Evolutionary conservation across 1,140 invertebrate genomes (phyloP), one percentile per base, ranked within the genome.

Genomic region (Mactra quadrangularis): DNA sequence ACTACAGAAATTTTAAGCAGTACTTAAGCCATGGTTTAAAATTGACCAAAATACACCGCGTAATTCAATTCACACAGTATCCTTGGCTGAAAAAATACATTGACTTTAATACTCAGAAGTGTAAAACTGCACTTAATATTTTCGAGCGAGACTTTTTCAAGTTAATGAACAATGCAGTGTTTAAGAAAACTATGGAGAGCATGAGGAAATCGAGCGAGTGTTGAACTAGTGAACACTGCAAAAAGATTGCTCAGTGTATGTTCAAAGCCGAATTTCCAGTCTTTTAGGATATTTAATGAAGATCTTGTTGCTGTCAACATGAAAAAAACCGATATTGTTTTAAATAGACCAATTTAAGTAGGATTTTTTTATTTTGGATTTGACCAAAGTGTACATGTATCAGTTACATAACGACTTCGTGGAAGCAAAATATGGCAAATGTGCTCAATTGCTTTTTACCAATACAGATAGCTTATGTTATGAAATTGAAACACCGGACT

Each of bases 61-160:
- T n/a, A 17, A 31, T 72, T 1, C n/a, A 31, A 47, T 72, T 72
- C 17, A 53, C 33, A 2, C 17, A 72, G 22, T n/a, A 1, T n/a
- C 6, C 47, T 29, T 72, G 52, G 70, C 27, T 85, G n/a, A 76
- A 82, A 70, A 29, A 29, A 17, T 82, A 85, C 71, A 85, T 4
- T n/a, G n/a, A n/a, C n/a, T n/a, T n/a, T n/a, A n/a, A n/a, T n/a
- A n/a, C n/a, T n/a, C 4, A 89, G 19, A 72, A 89, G 33, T 84
- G 93, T 87, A 89, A 82, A 75, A 50, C 85, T 52, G 91, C 93
- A n/a, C 90, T 70, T 29, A 92, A 87, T 75, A 88, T 87, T 47
- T 94, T 94, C 85, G 90, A 92, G 83, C 92, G 93, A 87, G 90
- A 94, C 64, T 90, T 93, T 70, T 94, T 78, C 76, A 94, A 94